A percentile compares a stretch with the other conserved stretches of the same genome.
These are phyloP conservation scores for Phyllostomus discolor DNA, from an alignment of 2,113 vertebrate species.

Conservation along the genomic window DNA sequence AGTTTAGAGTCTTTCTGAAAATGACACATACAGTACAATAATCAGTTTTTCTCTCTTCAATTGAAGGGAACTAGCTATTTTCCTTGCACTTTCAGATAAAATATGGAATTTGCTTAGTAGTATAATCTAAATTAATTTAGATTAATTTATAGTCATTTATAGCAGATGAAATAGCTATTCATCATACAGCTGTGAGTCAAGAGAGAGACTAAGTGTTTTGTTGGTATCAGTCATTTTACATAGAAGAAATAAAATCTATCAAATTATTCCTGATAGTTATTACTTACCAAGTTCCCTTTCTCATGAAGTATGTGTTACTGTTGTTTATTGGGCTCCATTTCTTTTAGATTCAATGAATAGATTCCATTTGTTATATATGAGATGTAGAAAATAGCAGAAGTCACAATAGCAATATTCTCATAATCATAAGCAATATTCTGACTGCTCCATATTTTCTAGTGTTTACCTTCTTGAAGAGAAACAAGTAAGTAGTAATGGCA, in stretches of 20 bases:
- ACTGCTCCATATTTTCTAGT: neutral
- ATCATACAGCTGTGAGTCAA: neutral
- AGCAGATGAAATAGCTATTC: slow-evolving; percentile 3
- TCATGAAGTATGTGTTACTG: neutral
- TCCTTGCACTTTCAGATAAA: neutral
- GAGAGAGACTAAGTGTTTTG: neutral
- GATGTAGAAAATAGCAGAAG: neutral
- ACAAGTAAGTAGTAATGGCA: neutral
- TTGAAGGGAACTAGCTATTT: slow-evolving; percentile 13
- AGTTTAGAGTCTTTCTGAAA: slow-evolving; percentile 33
- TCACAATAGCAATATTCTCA: neutral
- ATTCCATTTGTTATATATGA: neutral
- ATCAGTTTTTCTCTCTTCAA: neutral
- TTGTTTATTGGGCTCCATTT: neutral
- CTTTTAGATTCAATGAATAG: neutral
- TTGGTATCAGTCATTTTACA: slow-evolving; percentile 28
- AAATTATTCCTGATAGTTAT: slow-evolving; percentile 33
- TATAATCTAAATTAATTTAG: slow-evolving; percentile 16
- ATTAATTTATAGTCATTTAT: slow-evolving; percentile 36
- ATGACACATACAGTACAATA: neutral
- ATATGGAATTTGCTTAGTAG: neutral
- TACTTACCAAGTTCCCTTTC: neutral
- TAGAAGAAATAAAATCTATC: neutral
- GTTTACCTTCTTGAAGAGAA: neutral
- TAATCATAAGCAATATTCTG: neutral